A percentile compares a stretch with the other conserved stretches of the same genome.
Evolutionary conservation across 23 tunicate species (phyloP).

Genomic region (Phallusia fumigata): DNA sequence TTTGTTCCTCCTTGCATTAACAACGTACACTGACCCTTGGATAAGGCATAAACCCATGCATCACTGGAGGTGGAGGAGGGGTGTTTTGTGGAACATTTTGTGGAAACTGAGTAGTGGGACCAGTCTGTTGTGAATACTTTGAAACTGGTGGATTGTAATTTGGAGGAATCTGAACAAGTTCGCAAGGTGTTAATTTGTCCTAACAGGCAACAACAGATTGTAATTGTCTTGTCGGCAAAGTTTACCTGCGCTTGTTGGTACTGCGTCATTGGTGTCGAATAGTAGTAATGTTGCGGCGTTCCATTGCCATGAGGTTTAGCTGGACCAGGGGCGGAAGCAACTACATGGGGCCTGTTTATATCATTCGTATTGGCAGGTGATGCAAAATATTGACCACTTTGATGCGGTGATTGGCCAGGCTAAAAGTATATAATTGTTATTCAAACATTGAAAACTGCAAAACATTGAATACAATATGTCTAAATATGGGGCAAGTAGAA

Average conservation of each 20-base stretch:
- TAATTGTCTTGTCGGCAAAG: no score
- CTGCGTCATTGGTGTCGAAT: background rate
- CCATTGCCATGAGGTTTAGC: background rate
- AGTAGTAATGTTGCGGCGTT: background rate
- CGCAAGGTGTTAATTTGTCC: no score
- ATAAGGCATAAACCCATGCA: background rate
- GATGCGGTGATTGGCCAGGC: conserved; percentile 1
- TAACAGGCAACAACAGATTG: no score
- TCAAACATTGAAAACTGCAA: background rate
- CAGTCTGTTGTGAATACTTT: background rate
- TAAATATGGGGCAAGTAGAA: no score
- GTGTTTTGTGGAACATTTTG: background rate
- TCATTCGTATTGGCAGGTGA: background rate
- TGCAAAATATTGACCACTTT: background rate
- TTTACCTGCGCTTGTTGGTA: conserved; percentile 1
- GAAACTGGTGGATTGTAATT: background rate
- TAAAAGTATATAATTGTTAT: background rate
- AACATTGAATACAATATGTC: no score
- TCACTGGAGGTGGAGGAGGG: background rate
- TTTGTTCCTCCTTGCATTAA: no score
- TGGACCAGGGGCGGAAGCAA: background rate
- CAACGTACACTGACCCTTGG: no score
- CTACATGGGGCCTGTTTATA: background rate
- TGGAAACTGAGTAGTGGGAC: background rate
- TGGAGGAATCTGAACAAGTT: background rate